Conservation (phyloP, 2,797 vertebrate genomes). For the Phrynocephalus vlangalii region DNA sequence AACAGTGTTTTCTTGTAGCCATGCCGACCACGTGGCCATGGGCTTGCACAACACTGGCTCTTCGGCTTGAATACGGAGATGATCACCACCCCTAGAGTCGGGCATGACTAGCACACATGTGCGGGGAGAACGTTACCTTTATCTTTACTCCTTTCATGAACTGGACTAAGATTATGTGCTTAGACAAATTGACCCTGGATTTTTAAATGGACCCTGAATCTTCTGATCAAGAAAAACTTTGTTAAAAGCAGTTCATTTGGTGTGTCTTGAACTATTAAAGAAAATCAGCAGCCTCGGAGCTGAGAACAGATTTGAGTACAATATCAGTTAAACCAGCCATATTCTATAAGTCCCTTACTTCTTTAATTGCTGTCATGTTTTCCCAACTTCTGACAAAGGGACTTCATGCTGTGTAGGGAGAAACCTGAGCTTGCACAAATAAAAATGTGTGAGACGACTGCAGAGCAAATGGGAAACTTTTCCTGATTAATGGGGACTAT, state of each 20-base stretch:
- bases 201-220: slow-evolving; percentile 73
- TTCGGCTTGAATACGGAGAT: no score
- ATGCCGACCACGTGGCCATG: no score
- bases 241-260: slow-evolving; percentile 61
- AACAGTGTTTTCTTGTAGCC: no score
- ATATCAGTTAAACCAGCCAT: slow-evolving; percentile 50
- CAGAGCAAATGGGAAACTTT: slow-evolving; percentile 50
- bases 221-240: slow-evolving; percentile 53
- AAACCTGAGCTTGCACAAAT: slow-evolving; percentile 58
- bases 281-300: slow-evolving; percentile 56
- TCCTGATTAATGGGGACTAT: slow-evolving; percentile 65
- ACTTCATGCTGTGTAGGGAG: slow-evolving; percentile 36
- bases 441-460: slow-evolving; percentile 53
- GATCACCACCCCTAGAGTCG: no score
- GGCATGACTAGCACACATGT: no score
- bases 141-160: slow-evolving; percentile 64
- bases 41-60: no score
- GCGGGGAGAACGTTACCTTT: no score
- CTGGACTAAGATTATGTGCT: slow-evolving; percentile 71
- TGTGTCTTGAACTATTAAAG: slow-evolving; percentile 51
- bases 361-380: slow-evolving; percentile 63
- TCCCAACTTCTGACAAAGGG: slow-evolving; percentile 56
- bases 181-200: slow-evolving; percentile 74
- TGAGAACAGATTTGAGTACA: slow-evolving; percentile 60
- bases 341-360: slow-evolving; percentile 49